Conservation (phyloP, 2,113 vertebrate genomes). For the Boleophthalmus pectinirostris region DNA sequence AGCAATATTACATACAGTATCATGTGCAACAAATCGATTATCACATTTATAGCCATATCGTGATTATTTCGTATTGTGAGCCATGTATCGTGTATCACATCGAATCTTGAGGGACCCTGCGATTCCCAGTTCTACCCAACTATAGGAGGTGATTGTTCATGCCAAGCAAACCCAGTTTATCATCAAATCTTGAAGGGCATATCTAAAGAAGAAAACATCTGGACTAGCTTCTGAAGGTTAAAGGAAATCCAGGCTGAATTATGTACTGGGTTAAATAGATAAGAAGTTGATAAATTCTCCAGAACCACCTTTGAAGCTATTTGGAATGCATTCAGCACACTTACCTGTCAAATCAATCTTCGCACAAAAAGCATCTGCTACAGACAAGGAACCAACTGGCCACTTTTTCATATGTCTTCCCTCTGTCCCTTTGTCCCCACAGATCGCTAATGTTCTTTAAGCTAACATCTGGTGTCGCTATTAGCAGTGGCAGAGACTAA, state of each 20-base stretch:
- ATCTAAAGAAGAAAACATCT: conserved; percentile 27
- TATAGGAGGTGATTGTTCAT: conserved; percentile 47
- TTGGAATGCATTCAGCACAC: conserved; percentile 25
- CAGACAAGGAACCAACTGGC: conserved; percentile 28
- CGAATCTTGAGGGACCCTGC: no score
- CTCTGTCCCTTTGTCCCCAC: conserved; percentile 16
- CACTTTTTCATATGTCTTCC: background rate
- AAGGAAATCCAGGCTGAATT: conserved; percentile 44
- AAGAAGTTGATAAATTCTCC: conserved; percentile 50
- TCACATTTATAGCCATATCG: no score
- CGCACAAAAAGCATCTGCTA: conserved; percentile 46
- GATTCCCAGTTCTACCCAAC: no score
- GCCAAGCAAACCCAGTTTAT: conserved; percentile 20
- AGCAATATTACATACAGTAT: no score
- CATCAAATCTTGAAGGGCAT: conserved; percentile 11
- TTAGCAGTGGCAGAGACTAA: conserved; percentile 31
- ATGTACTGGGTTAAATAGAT: conserved; percentile 61
- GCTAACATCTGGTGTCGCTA: conserved; percentile 50
- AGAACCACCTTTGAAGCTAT: conserved; percentile 50
- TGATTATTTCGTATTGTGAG: no score
- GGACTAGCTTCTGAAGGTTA: conserved; percentile 28
- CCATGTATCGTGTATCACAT: no score
- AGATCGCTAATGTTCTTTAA: conserved; percentile 26
- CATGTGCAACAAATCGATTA: no score
- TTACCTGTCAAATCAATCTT: conserved; percentile 57